These are phyloP conservation scores for Sander lucioperca DNA, from an alignment of 2,113 vertebrate species.

Conservation along the genomic window DNA sequence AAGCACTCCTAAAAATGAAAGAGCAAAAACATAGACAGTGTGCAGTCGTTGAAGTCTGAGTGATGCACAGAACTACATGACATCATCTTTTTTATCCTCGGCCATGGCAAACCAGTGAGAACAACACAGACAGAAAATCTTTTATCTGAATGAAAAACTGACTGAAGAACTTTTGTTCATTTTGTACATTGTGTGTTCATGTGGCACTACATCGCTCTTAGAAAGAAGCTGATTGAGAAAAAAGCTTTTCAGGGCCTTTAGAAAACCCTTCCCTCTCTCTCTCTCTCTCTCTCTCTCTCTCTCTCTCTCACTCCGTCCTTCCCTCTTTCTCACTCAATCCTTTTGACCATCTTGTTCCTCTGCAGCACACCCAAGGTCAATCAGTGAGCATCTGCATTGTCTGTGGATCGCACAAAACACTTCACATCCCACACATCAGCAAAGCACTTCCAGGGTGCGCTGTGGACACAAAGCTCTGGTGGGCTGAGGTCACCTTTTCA, in stretches of 20 bases:
- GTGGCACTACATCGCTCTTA: neutral
- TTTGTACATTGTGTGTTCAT: neutral
- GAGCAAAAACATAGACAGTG: no score
- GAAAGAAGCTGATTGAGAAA: neutral
- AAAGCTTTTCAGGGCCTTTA: neutral
- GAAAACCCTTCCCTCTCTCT: neutral
- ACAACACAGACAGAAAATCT: neutral
- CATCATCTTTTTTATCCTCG: no score
- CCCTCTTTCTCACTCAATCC: neutral
- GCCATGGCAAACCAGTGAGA: neutral
- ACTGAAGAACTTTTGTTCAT: no score
- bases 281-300: neutral
- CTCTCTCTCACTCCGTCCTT: neutral
- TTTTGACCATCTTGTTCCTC: neutral
- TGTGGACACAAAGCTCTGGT: neutral
- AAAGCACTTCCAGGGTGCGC: neutral
- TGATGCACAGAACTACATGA: no score
- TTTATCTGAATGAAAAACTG: no score
- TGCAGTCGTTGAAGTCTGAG: no score
- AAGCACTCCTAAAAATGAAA: no score
- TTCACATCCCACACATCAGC: neutral
- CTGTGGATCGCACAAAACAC: neutral
- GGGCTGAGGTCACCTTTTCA: neutral
- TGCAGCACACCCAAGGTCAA: conserved; percentile 15
- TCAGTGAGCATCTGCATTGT: conserved; percentile 9